Evolutionary conservation across 2,888 invertebrate genomes (phyloP).

Genomic region (Trachelus tabidus): DNA sequence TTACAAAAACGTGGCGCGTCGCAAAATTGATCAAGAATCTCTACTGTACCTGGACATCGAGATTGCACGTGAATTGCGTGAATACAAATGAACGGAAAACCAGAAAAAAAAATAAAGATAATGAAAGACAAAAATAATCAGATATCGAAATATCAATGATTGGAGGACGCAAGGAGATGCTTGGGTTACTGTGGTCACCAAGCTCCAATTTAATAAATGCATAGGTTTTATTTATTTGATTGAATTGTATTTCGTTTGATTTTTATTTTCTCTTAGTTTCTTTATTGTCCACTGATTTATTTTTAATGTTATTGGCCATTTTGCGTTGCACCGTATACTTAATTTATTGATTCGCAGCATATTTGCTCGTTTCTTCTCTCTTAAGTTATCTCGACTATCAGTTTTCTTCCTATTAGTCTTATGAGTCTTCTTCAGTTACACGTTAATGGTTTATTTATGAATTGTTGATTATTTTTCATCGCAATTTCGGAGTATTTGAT

Average conservation of each 20-base stretch:
- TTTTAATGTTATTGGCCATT: conserved; percentile 32
- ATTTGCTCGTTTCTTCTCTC: conserved; percentile 31
- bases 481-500: conserved; percentile 54
- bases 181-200: conserved; percentile 66
- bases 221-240: conserved; percentile 39
- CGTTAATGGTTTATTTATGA: conserved; percentile 27
- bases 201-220: conserved; percentile 59
- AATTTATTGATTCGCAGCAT: conserved; percentile 35
- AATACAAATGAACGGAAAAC: conserved; percentile 22
- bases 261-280: conserved; percentile 17
- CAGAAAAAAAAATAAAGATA: conserved; percentile 5
- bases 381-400: conserved; percentile 21
- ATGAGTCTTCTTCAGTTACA: conserved; percentile 24
- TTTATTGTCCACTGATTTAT: conserved; percentile 14
- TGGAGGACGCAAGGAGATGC: conserved; percentile 55
- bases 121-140: conserved; percentile 15
- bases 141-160: conserved; percentile 19
- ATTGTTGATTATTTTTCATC: conserved; percentile 23
- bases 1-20: background rate
- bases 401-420: conserved; percentile 14
- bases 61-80: conserved; percentile 31
- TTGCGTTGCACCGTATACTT: conserved; percentile 43
- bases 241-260: conserved; percentile 28
- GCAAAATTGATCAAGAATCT: background rate
- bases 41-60: conserved; percentile 7